Conservation (phyloP, 2,113 vertebrate genomes). For the Thermophis baileyi region DNA sequence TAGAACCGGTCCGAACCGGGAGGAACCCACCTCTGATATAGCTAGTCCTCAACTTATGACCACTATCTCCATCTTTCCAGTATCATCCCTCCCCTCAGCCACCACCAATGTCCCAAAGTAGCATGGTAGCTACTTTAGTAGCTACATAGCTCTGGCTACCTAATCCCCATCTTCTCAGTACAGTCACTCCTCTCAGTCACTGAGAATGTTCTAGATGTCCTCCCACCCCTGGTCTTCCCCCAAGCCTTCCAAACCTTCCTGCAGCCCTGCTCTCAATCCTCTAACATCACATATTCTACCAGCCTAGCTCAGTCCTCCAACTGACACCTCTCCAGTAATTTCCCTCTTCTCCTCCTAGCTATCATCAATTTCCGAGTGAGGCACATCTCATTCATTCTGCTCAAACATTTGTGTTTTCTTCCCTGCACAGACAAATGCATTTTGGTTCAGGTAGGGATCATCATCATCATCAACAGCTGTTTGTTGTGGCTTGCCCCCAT, state of each 20-base stretch:
- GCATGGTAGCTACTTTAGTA: background rate
- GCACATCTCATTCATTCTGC: background rate
- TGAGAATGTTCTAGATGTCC: background rate
- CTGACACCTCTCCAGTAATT: background rate
- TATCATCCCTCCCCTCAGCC: background rate
- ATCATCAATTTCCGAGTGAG: background rate
- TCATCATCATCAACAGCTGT: background rate
- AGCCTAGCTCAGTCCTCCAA: background rate
- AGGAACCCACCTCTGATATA: too few species aligned
- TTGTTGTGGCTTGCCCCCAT: too few species aligned
- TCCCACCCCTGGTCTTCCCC: background rate
- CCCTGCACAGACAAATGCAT: background rate
- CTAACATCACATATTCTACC: background rate
- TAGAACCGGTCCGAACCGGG: too few species aligned
- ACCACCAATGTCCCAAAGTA: background rate
- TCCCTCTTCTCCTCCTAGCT: background rate
- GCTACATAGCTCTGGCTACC: background rate
- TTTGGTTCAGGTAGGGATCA: background rate
- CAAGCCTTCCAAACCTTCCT: background rate
- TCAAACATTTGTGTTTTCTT: background rate
- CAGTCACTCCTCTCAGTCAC: background rate
- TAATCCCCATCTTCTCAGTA: background rate
- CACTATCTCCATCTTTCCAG: background rate
- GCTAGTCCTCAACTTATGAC: too few species aligned
- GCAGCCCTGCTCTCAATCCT: background rate